Evolutionary conservation across 2,113 vertebrate species (phyloP).

Genomic region (Sebastes schlegelii): DNA sequence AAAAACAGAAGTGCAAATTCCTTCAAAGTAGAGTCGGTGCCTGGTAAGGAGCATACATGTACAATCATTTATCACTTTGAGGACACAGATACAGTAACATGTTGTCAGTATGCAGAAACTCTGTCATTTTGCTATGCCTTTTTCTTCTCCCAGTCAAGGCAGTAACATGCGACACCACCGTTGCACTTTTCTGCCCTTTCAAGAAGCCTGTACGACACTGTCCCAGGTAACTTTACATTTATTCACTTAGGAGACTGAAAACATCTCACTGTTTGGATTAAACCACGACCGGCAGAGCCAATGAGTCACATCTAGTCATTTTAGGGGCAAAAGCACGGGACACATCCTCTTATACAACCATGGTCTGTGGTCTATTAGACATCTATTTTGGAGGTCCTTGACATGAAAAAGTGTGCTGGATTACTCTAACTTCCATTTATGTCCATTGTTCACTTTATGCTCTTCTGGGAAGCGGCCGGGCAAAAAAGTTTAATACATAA

Average conservation of each 20-base stretch:
- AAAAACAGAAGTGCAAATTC: constrained; percentile 97
- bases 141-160: constrained; percentile 88
- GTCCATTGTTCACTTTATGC: too few relatives aligned
- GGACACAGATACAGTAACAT: neutral
- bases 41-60: constrained; percentile 84
- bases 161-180: constrained; percentile 93
- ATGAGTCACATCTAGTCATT: neutral
- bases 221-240: constrained; percentile 86
- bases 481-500: too few relatives aligned
- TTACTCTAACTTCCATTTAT: too few relatives aligned
- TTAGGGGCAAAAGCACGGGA: too few relatives aligned
- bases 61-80: neutral
- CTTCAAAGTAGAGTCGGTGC: constrained; percentile 93
- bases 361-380: too few relatives aligned
- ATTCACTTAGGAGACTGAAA: neutral
- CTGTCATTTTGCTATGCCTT: neutral
- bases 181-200: constrained; percentile 93
- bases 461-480: too few relatives aligned
- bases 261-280: neutral
- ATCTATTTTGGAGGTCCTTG: too few relatives aligned
- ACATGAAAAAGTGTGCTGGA: too few relatives aligned
- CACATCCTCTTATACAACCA: too few relatives aligned
- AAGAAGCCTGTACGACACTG: constrained; percentile 94
- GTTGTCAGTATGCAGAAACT: neutral
- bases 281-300: neutral